Base-by-base conservation (phyloP, 2,113 vertebrate genomes). In the Tiliqua scincoides region DNA sequence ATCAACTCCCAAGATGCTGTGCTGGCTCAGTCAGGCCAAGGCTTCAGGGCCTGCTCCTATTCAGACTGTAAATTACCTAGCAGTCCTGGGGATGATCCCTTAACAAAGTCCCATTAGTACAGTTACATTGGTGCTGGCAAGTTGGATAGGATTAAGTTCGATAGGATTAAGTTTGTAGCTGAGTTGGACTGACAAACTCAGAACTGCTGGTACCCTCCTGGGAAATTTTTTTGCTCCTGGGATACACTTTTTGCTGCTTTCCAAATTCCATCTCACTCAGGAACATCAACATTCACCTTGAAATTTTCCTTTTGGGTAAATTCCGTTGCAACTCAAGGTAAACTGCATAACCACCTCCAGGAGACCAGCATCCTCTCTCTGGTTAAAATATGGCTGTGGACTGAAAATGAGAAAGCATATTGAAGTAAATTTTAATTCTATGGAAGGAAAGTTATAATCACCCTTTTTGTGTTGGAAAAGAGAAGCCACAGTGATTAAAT, bases 361-460 rank as follows among this genome's bases (percentile, higher is more conserved):
- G n/a, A 59, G 4, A 57, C 37, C n/a, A 59, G 10, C 30, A 70
- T 78, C 78, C 21, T 25, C 23, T 59, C 37, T 68, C 85, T 63
- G 76, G 72, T 78, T 20, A 87, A 89, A 87, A 85, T 63, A 6
- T 32, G 18, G 14, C 0, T 85, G 73, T 89, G 62, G 80, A 82
- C 68, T 61, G 83, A 74, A 71, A 30, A 32, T 9, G 5, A 68
- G 27, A 57, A 91, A 88, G 71, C 10, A 40, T 40, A 27, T 74
- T 32, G 62, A 65, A 90, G 62, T 37, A 88, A 88, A 83, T 86
- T 83, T 88, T 90, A 18, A 65, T 87, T 75, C 84, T 21, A 84
- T 73, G 52, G 62, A 91, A 87, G 83, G n/a, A 52, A 89, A 88
- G 75, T 21, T 83, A 77, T 65, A 63, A 0, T 78, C 62, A 83